phyloP scores from a whole-genome alignment of 1,140 invertebrate genomes.

The Anagrus nilaparvatae region DNA sequence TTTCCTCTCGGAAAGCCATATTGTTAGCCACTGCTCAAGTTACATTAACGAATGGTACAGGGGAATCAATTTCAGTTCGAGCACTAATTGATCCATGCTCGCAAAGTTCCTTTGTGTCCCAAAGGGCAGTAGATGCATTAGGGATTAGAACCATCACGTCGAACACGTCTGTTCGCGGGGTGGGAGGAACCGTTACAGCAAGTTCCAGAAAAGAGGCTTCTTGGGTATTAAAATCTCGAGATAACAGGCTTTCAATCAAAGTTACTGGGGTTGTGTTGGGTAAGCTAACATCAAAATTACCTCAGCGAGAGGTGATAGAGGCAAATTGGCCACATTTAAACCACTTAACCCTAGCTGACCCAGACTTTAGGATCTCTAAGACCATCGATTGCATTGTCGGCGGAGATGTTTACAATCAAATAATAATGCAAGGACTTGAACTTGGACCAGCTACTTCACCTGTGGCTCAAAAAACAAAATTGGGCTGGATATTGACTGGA shows the following conservation, averaged over 20 bases:
- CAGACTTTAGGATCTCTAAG: background rate
- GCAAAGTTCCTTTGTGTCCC: background rate
- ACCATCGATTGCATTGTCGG: background rate
- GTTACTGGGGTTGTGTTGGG: background rate
- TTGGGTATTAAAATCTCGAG: background rate
- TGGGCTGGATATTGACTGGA: background rate
- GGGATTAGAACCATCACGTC: background rate
- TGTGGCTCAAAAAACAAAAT: constrained; percentile 2
- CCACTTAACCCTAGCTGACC: background rate
- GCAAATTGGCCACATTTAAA: background rate
- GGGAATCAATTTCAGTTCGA: background rate
- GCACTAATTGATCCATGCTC: background rate
- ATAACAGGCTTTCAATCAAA: background rate
- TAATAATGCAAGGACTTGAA: background rate
- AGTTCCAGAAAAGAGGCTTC: background rate
- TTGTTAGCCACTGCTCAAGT: background rate
- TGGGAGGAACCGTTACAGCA: background rate
- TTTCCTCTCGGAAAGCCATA: no score
- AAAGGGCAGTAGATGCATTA: background rate
- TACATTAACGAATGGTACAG: background rate
- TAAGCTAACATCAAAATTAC: no score
- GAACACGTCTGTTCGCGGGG: background rate
- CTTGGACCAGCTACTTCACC: background rate
- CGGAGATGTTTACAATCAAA: background rate
- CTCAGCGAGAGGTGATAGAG: background rate